Evolutionary conservation across 2,888 invertebrate species (phyloP), one percentile per base, ranked within the genome.

Genomic region (Anodontia alba): DNA sequence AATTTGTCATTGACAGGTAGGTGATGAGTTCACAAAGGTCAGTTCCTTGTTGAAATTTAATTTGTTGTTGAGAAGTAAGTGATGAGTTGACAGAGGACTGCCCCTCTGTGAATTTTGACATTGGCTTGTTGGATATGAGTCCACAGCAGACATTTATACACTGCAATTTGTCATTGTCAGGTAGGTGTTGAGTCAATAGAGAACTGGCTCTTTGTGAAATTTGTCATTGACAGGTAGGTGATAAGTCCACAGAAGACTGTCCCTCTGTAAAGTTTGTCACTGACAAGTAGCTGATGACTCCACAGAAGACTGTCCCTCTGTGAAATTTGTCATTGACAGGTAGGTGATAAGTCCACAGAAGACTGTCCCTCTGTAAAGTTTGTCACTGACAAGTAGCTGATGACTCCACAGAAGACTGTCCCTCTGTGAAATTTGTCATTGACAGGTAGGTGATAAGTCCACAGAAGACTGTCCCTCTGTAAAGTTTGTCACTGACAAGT

Each of bases 241-340:
- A 79, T 23, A 78, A 81, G 31, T 67, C 66, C 12, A 78, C 73
- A 7, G 82, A 78, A 15, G 76, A 83, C 10, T 88, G 89, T 78
- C 92, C 93, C 0, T 81, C 92, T 7, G 90, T 94, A 29, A 87
- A 89, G 73, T 94, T 94, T 88, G 78, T 89, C 17, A 90, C 94
- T 67, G 78, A 81, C 54, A 51, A 76, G 83, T 57, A 26, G n/a
- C n/a, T n/a, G 77, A 79, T 23, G 78, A 81, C 26, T 67, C 66
- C 12, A 78, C 73, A 7, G 82, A 78, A 15, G 76, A 83, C 10
- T 88, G 89, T 78, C 92, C 93, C 0, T 81, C 92, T 7, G 90
- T 94, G 31, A 87, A 89, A 73, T 94, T 94, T 88, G 78, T 89
- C 17, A 90, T 94, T 67, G 78, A 81, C 54, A 51, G 79, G 83